Percentiles rank a stretch among this genome's conserved stretches.
phyloP scores from a whole-genome alignment of 2,113 vertebrate species.

The Talpa occidentalis region DNA sequence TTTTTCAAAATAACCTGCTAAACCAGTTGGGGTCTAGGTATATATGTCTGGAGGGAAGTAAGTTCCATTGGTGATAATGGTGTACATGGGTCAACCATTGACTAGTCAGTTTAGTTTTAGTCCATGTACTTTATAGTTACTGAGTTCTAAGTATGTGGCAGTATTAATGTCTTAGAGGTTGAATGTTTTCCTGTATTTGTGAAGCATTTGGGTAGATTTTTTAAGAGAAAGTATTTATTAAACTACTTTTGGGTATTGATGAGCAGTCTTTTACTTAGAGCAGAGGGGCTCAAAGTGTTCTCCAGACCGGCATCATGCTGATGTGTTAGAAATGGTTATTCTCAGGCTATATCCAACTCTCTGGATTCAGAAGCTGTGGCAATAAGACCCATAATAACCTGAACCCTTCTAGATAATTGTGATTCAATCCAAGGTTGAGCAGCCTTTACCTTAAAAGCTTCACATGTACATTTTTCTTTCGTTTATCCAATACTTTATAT shows the following conservation, averaged over 20 bases:
- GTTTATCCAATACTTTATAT: not conserved
- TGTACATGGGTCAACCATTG: not conserved
- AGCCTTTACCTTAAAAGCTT: not conserved
- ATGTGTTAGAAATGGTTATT: not conserved
- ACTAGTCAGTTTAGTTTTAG: not conserved
- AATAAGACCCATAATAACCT: not conserved
- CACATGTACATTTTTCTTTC: not conserved
- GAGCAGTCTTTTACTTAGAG: not conserved
- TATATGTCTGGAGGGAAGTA: not conserved
- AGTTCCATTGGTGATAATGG: not conserved
- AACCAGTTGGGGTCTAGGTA: not conserved
- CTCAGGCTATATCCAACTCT: not conserved
- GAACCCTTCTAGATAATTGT: not conserved
- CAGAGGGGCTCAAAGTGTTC: not conserved
- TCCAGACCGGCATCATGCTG: not conserved
- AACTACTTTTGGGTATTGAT: not conserved
- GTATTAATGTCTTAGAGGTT: not conserved
- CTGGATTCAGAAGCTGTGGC: not conserved
- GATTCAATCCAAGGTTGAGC: not conserved
- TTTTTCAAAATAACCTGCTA: slow-evolving; percentile 38
- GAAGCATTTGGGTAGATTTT: slow-evolving; percentile 19
- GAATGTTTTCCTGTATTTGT: not conserved
- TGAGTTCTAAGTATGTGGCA: not conserved
- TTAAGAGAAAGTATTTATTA: slow-evolving; percentile 11
- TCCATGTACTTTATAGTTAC: not conserved